phyloP scores from a whole-genome alignment of 1,140 invertebrate genomes.

The Belonocnema kinseyi region DNA sequence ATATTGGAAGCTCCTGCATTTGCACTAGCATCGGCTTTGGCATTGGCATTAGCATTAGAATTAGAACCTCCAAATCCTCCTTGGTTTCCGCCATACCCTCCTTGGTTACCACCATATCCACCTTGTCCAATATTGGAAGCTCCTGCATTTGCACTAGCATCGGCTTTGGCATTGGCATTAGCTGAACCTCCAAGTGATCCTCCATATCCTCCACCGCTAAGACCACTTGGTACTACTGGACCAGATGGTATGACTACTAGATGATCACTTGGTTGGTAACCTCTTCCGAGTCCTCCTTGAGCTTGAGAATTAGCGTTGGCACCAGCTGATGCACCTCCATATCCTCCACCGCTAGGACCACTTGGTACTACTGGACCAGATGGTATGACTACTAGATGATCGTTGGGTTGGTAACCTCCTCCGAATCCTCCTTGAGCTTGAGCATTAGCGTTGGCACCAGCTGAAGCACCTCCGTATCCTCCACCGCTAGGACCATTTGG shows the following conservation, averaged over 20 bases:
- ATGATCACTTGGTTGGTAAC: too few species aligned
- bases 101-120: not conserved
- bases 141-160: not conserved
- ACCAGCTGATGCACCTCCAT: not conserved
- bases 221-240: not conserved
- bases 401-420: too few species aligned
- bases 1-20: not conserved
- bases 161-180: conserved; percentile 39
- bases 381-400: too few species aligned
- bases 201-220: not conserved
- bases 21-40: conserved; percentile 39
- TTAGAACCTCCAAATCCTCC: not conserved
- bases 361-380: not conserved
- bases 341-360: not conserved
- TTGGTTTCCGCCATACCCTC: not conserved
- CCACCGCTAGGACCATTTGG: not conserved
- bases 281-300: too few species aligned
- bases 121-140: not conserved
- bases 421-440: too few species aligned
- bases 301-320: conserved; percentile 4
- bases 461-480: not conserved
- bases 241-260: too few species aligned
- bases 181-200: not conserved
- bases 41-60: conserved; percentile 36
- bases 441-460: conserved; percentile 1